Conservation (phyloP, 2,888 invertebrate species). For the Acronicta aceris region DNA sequence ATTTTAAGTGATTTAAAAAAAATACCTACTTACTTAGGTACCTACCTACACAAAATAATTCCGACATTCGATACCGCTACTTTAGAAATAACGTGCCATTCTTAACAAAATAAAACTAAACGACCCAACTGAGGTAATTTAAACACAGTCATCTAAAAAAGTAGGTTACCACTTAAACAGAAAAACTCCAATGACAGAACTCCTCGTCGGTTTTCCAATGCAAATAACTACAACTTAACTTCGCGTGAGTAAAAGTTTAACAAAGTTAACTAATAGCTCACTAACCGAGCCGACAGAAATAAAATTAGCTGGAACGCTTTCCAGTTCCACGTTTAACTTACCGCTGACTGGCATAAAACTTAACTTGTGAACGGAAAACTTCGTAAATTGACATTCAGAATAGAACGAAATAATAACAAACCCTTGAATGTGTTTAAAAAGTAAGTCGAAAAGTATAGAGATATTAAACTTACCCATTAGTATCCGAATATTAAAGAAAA, state of each 20-base stretch:
- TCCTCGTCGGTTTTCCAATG: conserved; percentile 40
- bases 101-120: conserved; percentile 28
- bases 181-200: conserved; percentile 36
- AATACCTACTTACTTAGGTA: too few species aligned
- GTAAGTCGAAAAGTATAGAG: conserved; percentile 13
- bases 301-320: conserved; percentile 59
- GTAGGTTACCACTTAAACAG: conserved; percentile 40
- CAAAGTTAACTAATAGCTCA: conserved; percentile 63
- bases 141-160: conserved; percentile 36
- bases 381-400: conserved; percentile 11
- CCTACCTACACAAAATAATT: neutral
- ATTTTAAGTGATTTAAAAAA: too few species aligned
- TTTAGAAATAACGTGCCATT: conserved; percentile 17
- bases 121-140: conserved; percentile 25
- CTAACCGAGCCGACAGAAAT: conserved; percentile 63
- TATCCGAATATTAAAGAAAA: conserved; percentile 4
- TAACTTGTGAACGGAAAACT: conserved; percentile 22
- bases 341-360: conserved; percentile 25
- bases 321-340: conserved; percentile 36
- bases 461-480: conserved; percentile 9
- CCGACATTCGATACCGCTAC: conserved; percentile 16
- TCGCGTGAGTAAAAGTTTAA: conserved; percentile 62
- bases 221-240: conserved; percentile 43
- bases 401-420: conserved; percentile 18
- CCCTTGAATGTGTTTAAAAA: conserved; percentile 14